Percentiles rank a stretch among this genome's conserved stretches.
Evolutionary conservation across 92 coral and sea anemone genomes (phyloP).

Genomic region (Epizoanthus stellaris): DNA sequence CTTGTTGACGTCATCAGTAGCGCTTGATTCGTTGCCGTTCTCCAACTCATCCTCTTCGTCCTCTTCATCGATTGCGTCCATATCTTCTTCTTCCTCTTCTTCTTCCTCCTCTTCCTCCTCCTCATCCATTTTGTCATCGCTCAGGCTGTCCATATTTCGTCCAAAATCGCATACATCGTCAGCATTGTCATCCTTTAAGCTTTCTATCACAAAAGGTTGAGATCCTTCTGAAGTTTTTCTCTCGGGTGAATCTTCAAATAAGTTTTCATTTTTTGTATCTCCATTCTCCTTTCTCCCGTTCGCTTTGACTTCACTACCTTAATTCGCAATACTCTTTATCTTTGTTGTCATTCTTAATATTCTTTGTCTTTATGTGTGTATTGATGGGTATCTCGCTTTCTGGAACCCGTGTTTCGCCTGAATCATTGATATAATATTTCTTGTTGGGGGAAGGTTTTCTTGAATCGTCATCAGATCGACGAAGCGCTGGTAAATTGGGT

Average conservation of each 20-base stretch:
- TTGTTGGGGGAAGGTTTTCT: too few species aligned
- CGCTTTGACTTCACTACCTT: too few species aligned
- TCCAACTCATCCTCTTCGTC: background rate
- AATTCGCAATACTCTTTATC: too few species aligned
- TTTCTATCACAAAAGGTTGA: background rate
- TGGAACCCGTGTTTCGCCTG: too few species aligned
- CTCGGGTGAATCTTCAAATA: background rate
- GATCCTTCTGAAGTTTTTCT: background rate
- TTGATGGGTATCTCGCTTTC: too few species aligned
- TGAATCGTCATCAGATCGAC: too few species aligned
- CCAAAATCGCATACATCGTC: background rate
- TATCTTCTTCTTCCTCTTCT: background rate
- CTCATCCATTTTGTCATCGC: background rate
- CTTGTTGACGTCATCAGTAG: background rate
- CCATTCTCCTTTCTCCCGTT: too few species aligned
- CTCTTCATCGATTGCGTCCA: slow-evolving; percentile 28
- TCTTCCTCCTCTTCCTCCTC: background rate
- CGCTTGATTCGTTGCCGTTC: background rate
- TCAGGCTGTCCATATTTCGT: background rate
- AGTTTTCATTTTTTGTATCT: too few species aligned
- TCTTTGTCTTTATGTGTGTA: too few species aligned
- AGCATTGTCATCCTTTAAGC: background rate
- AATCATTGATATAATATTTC: too few species aligned
- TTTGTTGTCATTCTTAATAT: too few species aligned
- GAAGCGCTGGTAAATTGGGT: too few species aligned